Conservation (phyloP, 30 jellyfish, hydroid and myxozoan genomes). For the Turritopsis rubra region DNA sequence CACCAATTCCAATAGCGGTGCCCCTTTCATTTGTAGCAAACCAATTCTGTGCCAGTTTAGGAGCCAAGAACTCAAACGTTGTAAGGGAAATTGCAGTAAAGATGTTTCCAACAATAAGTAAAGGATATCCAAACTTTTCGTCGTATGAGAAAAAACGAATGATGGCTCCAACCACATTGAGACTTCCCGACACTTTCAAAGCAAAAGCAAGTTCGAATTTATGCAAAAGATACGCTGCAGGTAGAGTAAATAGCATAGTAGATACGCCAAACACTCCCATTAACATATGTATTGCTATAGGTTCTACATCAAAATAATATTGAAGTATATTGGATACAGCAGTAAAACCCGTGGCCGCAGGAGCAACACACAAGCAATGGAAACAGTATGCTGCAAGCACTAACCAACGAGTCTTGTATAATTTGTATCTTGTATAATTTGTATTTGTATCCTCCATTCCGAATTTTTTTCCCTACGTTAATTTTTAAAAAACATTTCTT, state of each 20-base stretch:
- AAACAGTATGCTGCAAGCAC: conserved; percentile 58
- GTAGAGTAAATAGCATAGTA: conserved; percentile 40
- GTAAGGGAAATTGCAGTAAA: conserved; percentile 56
- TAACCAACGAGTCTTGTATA: conserved; percentile 56
- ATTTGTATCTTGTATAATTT: too few relatives aligned
- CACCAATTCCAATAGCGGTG: conserved; percentile 60
- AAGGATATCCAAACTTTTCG: conserved; percentile 27
- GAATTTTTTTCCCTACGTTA: too few relatives aligned
- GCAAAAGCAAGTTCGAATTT: conserved; percentile 41
- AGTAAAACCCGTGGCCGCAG: conserved; percentile 49
- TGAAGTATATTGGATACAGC: conserved; percentile 62
- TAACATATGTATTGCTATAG: conserved; percentile 52
- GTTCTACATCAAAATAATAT: conserved; percentile 33
- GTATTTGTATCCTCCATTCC: too few relatives aligned
- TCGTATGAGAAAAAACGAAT: conserved; percentile 42
- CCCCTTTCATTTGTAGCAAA: conserved; percentile 70
- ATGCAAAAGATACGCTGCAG: conserved; percentile 41
- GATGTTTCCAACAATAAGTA: conserved; percentile 27
- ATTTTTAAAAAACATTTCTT: too few relatives aligned
- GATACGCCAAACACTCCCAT: conserved; percentile 38
- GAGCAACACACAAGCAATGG: conserved; percentile 34
- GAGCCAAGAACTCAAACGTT: conserved; percentile 48
- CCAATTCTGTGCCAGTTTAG: conserved; percentile 83
- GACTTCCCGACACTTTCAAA: conserved; percentile 39
- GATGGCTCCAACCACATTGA: conserved; percentile 53